A percentile compares a stretch with the other conserved stretches of the same genome.
Conservation (phyloP, 2,113 vertebrate species). For the Rhabdomys dilectus region DNA sequence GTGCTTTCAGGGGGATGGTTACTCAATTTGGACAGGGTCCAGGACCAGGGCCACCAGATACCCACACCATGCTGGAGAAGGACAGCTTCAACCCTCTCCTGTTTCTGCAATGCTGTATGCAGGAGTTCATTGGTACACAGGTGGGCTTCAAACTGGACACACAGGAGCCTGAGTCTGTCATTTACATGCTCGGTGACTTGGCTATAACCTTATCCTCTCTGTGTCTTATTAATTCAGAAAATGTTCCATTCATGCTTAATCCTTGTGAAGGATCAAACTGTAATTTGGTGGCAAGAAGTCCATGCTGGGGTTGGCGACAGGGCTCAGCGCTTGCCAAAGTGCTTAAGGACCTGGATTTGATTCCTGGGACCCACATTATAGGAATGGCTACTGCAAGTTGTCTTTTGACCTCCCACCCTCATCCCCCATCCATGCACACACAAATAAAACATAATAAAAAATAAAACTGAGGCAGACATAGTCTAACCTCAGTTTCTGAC, state of each 20-base stretch:
- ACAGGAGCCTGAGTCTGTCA: neutral
- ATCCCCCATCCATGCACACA: neutral
- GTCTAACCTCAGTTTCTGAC: neutral
- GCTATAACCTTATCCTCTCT: conserved; percentile 29
- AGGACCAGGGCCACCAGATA: neutral
- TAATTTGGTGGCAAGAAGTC: neutral
- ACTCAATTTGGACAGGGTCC: neutral
- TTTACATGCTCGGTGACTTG: neutral
- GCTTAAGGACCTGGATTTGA: neutral
- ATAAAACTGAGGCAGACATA: neutral
- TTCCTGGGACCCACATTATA: too few species aligned
- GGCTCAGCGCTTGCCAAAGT: neutral
- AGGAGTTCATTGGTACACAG: neutral
- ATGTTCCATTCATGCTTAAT: neutral
- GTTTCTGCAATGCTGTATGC: neutral
- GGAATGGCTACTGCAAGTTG: neutral
- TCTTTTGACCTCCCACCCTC: neutral
- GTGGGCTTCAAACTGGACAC: neutral
- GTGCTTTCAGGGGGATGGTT: neutral
- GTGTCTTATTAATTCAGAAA: conserved; percentile 58
- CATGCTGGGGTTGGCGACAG: neutral
- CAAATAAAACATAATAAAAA: neutral
- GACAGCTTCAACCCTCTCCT: neutral
- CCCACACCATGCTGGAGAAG: neutral
- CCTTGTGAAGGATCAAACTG: neutral